Percentiles rank a stretch among this genome's conserved stretches.
Evolutionary conservation across 2,888 invertebrate genomes (phyloP).

Genomic region (Schizaphis graminum): DNA sequence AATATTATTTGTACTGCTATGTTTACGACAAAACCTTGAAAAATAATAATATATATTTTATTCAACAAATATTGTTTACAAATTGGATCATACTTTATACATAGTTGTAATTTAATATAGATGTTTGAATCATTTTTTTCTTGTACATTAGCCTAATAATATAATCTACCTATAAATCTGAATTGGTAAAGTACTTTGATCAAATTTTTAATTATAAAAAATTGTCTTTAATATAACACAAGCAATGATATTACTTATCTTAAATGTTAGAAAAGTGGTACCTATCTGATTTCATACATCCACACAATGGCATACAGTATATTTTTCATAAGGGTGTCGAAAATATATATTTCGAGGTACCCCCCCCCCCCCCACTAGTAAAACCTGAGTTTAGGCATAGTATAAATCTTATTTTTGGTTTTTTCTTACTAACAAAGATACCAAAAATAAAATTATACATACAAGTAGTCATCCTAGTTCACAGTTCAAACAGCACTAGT

Average conservation of each 20-base stretch:
- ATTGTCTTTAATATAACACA: neutral
- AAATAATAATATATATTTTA: conserved; percentile 39
- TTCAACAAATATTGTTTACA: neutral
- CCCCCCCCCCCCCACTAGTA: no score
- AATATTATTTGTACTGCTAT: conserved; percentile 82
- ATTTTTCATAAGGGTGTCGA: no score
- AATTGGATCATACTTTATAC: neutral
- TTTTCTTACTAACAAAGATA: no score
- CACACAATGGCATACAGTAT: no score
- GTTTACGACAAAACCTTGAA: conserved; percentile 88
- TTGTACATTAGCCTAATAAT: neutral
- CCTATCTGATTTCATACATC: neutral
- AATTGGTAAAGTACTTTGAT: neutral
- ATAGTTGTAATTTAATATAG: neutral
- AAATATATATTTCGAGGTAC: no score
- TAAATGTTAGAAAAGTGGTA: neutral
- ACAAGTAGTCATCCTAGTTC: no score
- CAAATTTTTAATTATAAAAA: neutral
- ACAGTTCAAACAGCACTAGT: no score
- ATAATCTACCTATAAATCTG: neutral
- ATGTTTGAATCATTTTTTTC: neutral
- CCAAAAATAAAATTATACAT: no score
- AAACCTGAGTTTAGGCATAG: no score
- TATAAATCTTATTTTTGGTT: no score
- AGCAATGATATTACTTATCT: neutral